Evolutionary conservation across 1,140 invertebrate species (phyloP).

Genomic region (Drosophila guanche): DNA sequence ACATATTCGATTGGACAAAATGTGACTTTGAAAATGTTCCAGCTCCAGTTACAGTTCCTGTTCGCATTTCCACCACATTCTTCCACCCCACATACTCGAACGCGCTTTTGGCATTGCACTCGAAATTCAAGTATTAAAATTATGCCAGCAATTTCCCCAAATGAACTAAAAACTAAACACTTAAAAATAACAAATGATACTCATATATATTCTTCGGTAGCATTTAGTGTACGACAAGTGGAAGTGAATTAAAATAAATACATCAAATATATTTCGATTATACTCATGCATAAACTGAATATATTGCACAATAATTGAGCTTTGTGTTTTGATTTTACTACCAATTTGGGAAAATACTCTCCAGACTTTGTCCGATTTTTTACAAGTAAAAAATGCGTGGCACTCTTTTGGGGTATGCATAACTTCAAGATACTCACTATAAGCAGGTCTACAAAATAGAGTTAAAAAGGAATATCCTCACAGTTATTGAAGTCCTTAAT

Average conservation of each 20-base stretch:
- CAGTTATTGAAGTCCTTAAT: no score
- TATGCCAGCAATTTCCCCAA: conserved; percentile 51
- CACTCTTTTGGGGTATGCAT: no score
- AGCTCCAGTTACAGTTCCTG: conserved; percentile 61
- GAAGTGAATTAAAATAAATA: conserved; percentile 44
- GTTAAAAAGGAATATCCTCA: no score
- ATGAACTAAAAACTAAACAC: conserved; percentile 53
- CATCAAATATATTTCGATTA: conserved; percentile 34
- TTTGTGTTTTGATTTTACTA: not conserved
- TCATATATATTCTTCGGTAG: conserved; percentile 77
- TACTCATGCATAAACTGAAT: not conserved
- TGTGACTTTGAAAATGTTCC: conserved; percentile 48
- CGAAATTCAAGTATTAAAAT: conserved; percentile 72
- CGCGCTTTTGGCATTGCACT: conserved; percentile 60
- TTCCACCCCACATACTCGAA: conserved; percentile 19
- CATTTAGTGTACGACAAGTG: conserved; percentile 54
- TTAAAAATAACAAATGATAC: conserved; percentile 81
- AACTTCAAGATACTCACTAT: no score
- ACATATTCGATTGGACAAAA: conserved; percentile 30
- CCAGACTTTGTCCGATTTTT: no score
- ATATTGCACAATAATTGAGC: not conserved
- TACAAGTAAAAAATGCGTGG: no score
- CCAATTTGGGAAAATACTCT: no score
- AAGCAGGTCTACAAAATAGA: no score
- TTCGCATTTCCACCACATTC: conserved; percentile 44